Base-by-base conservation (phyloP, 2,888 invertebrate species). In the Bombylius discolor region DNA sequence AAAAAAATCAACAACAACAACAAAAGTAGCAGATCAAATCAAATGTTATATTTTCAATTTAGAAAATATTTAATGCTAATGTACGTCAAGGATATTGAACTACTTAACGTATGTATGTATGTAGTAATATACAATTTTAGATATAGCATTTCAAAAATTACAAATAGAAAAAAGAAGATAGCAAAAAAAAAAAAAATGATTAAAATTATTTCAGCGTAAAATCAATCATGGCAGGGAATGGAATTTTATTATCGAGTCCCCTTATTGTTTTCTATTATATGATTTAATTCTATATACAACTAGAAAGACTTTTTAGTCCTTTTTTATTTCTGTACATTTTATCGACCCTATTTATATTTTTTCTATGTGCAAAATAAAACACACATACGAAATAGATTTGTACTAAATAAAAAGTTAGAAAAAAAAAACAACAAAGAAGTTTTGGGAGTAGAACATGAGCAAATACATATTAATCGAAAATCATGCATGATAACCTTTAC, bases 191-290 rank as follows among this genome's bases (percentile, higher is more conserved):
- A 56, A 59, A 57, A 59, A 59, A 59, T 59, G 59, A 59, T 59
- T 59, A 57, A 59, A 59, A 59, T 52, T 57, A 56, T 57, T 59
- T 59, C 50, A 55, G 59, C 59, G 57, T 59, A 57, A 59, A 59
- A 59, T 59, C 59, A 59, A 59, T 59, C 59, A 59, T 59, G 52
- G 56, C 55, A 57, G 55, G 57, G 59, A 56, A 53, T 55, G 56
- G 57, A 59, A 59, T 57, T 59, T 56, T 57, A 57, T 59, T 59
- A 57, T 59, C 55, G 51, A 50, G 36, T 36, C 36, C 36, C 36
- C 9, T 36, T 36, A 36, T 36, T 36, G 6, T 8, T 36, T 36
- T 36, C 36, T 8, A 36, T 36, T 36, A 36, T 36, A 8, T 23
- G 23, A 23, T 23, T 3, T 23, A 23, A 23, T 23, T 23, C 23